phyloP scores from a whole-genome alignment of 2,113 vertebrate genomes.

The Conger conger region DNA sequence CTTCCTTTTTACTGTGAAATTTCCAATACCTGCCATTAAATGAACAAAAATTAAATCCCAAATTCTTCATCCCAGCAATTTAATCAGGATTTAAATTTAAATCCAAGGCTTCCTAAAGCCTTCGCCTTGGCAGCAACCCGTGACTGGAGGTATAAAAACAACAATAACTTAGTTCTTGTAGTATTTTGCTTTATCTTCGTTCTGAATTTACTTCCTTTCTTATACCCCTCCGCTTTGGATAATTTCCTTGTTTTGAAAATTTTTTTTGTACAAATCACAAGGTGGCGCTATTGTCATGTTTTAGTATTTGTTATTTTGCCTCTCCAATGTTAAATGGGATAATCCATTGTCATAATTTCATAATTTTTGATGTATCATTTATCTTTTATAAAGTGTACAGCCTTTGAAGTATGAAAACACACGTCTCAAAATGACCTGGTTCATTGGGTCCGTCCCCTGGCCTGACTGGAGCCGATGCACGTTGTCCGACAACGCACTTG shows the following conservation, averaged over 20 bases:
- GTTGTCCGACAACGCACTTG: too few relatives aligned
- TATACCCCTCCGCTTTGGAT: background rate
- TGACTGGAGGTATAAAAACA: constrained; percentile 5
- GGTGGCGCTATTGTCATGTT: background rate
- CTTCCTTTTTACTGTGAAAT: constrained; percentile 61
- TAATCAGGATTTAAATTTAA: constrained; percentile 38
- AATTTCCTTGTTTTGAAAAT: constrained; percentile 7
- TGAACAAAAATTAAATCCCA: constrained; percentile 46
- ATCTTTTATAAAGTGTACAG: too few relatives aligned
- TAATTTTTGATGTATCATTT: too few relatives aligned
- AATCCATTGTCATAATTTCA: too few relatives aligned
- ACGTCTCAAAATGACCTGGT: too few relatives aligned
- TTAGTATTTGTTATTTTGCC: background rate
- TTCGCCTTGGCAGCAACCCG: constrained; percentile 16
- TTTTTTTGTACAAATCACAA: background rate
- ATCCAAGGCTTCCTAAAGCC: constrained; percentile 44
- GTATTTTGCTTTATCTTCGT: background rate
- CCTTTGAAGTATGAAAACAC: too few relatives aligned
- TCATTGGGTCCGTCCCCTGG: too few relatives aligned
- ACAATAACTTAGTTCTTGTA: background rate
- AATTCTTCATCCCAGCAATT: constrained; percentile 56
- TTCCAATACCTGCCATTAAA: constrained; percentile 61
- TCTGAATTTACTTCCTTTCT: background rate
- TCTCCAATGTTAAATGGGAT: too few relatives aligned
- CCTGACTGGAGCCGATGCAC: too few relatives aligned